Conservation (phyloP, 2,888 invertebrate genomes). For the Orthosia gracilis region DNA sequence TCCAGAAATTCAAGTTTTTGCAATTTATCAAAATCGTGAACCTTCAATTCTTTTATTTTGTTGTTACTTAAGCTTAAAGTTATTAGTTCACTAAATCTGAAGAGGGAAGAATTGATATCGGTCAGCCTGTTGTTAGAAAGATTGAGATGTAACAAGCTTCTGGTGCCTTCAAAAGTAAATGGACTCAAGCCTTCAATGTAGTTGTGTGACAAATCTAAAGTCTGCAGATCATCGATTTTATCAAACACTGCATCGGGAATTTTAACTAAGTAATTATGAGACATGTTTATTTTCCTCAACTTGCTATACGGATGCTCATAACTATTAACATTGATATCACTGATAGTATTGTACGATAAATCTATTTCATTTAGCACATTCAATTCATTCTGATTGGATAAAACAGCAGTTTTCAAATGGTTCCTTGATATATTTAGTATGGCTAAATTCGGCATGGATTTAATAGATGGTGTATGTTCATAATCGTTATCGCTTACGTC, state of each 20-base stretch:
- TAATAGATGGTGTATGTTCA: slow-evolving; percentile 63
- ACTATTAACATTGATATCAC: slow-evolving; percentile 60
- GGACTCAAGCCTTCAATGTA: slow-evolving; percentile 70
- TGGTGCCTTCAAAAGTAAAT: slow-evolving; percentile 79
- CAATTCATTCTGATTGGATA: slow-evolving; percentile 70
- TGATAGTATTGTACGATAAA: slow-evolving; percentile 79
- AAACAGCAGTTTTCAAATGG: slow-evolving; percentile 67
- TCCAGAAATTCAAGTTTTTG: slow-evolving; percentile 70
- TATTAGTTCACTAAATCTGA: slow-evolving; percentile 76
- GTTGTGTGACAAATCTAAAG: slow-evolving; percentile 80
- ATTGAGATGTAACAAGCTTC: slow-evolving; percentile 72
- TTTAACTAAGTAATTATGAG: slow-evolving; percentile 75
- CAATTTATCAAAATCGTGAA: slow-evolving; percentile 73
- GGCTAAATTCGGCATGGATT: slow-evolving; percentile 68
- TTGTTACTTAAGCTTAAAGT: slow-evolving; percentile 76
- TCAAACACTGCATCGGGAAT: slow-evolving; percentile 76
- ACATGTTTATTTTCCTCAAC: slow-evolving; percentile 74
- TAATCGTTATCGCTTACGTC: slow-evolving; percentile 73
- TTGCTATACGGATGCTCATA: slow-evolving; percentile 59
- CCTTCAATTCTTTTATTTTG: slow-evolving; percentile 69
- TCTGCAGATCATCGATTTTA: slow-evolving; percentile 68
- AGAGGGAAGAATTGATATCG: slow-evolving; percentile 75
- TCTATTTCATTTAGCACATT: slow-evolving; percentile 71
- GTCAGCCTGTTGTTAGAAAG: slow-evolving; percentile 76
- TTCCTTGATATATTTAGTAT: slow-evolving; percentile 76